Evolutionary conservation across 2,888 invertebrate genomes (phyloP), one percentile per base, ranked within the genome.

Genomic region (Eudemis profundana): DNA sequence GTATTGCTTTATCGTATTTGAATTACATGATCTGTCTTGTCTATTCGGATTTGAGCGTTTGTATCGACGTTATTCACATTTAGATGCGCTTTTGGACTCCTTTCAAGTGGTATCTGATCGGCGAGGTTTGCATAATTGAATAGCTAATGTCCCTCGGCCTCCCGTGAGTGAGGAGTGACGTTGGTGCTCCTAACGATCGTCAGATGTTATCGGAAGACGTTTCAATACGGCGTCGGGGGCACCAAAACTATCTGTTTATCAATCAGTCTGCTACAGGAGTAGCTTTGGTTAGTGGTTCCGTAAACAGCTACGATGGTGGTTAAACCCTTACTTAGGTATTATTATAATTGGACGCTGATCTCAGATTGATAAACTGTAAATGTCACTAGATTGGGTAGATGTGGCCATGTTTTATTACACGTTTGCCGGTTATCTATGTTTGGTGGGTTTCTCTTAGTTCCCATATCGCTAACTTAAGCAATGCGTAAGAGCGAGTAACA

Each of bases 121-220:
- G 74, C 76, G 70, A 71, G 75, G 80, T 81, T 79, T 76, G 88
- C 85, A 90, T 90, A 90, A 86, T 87, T 90, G 90, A 90, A 90
- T 90, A 85, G 81, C 82, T 87, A 85, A 90, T 89, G 84, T 78
- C 77, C n/a, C n/a, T n/a, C 72, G 69, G 83, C 78, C 75, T 75
- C 78, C 76, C 78, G 78, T 80, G 79, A 78, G 74, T 75, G 76
- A 78, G 51, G 64, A 64, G 53, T 65, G 65, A 60, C 65, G 51
- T 36, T 61, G 73, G 78, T 73, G 74, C 77, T 78, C 76, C 82
- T 90, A 90, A 90, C 89, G 89, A 90, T 85, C 84, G 76, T 75
- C 72, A 78, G 90, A 90, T 91, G 76, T 72, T 88, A 91, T 91
- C 92, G 69, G 70, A 69, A 68, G 92, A 91, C 91, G 86, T 89